phyloP scores from a whole-genome alignment of 2,113 vertebrate genomes.

The Oryzias woworae region DNA sequence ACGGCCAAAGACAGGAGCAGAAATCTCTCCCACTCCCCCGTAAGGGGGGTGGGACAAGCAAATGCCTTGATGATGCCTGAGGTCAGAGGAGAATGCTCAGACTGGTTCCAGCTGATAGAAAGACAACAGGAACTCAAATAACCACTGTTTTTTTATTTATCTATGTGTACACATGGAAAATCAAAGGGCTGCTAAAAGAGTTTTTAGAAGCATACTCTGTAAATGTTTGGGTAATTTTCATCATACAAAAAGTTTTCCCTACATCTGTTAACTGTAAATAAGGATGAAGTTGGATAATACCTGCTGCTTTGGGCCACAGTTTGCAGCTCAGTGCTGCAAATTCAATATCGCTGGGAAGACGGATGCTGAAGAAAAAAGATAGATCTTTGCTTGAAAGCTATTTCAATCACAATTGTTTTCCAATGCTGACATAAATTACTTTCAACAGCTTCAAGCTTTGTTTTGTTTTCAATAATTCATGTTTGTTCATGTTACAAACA shows the following conservation, averaged over 20 bases:
- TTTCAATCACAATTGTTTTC: slow-evolving; percentile 56
- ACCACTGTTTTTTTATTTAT: too few species aligned
- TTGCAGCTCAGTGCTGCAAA: slow-evolving; percentile 34
- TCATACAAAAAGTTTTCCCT: slow-evolving; percentile 38
- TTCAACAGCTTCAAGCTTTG: slow-evolving; percentile 25
- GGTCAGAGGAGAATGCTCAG: too few species aligned
- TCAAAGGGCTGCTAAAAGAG: slow-evolving; percentile 26
- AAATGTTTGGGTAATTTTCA: slow-evolving; percentile 31
- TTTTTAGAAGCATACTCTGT: slow-evolving; percentile 10
- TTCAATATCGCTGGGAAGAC: slow-evolving; percentile 44
- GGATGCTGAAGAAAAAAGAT: slow-evolving; percentile 42
- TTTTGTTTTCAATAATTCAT: slow-evolving; percentile 53
- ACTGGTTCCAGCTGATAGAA: too few species aligned
- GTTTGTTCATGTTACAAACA: slow-evolving; percentile 28
- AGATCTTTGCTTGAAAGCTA: slow-evolving; percentile 53
- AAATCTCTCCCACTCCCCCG: too few species aligned
- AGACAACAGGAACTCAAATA: too few species aligned
- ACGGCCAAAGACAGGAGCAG: too few species aligned
- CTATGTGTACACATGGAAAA: not conserved
- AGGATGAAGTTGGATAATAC: not conserved
- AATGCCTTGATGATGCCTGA: too few species aligned
- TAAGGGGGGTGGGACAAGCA: too few species aligned
- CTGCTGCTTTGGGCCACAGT: slow-evolving; percentile 30
- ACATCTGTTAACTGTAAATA: slow-evolving; percentile 51
- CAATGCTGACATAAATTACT: slow-evolving; percentile 56